These are phyloP conservation scores for Tachina grossa DNA, from an alignment of 2,888 invertebrate genomes.

Conservation along the genomic window DNA sequence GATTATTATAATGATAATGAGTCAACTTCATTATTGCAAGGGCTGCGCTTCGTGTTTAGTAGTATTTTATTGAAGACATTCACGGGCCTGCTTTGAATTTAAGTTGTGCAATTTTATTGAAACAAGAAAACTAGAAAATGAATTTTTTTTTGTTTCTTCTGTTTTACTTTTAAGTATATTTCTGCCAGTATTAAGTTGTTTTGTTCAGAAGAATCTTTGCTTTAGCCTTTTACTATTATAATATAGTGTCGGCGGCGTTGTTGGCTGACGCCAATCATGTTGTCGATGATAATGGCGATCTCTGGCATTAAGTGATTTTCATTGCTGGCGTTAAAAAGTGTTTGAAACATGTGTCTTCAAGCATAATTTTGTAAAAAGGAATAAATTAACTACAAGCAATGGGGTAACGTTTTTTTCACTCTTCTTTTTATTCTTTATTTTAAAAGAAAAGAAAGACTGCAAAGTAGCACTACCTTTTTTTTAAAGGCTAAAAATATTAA, in stretches of 20 bases:
- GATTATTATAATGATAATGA: slow-evolving; percentile 72
- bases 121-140: slow-evolving; percentile 21
- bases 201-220: background rate
- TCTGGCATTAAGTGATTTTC: slow-evolving; percentile 69
- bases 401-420: too few species aligned
- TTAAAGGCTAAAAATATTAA: background rate
- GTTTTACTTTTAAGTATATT: background rate
- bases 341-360: slow-evolving; percentile 67
- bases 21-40: slow-evolving; percentile 44
- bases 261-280: slow-evolving; percentile 40
- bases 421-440: background rate
- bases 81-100: slow-evolving; percentile 45
- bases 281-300: slow-evolving; percentile 64
- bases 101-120: slow-evolving; percentile 9
- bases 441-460: background rate
- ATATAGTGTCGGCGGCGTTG: slow-evolving; percentile 49
- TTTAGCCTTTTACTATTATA: background rate
- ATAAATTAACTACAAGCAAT: slow-evolving; percentile 32
- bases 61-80: slow-evolving; percentile 34
- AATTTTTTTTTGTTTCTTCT: too few species aligned
- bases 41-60: slow-evolving; percentile 2
- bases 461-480: background rate
- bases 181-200: slow-evolving; percentile 2
- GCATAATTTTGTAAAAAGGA: slow-evolving; percentile 62
- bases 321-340: slow-evolving; percentile 70